phyloP scores from a whole-genome alignment of 2,888 invertebrate species.

The Acholoe squamosa region DNA sequence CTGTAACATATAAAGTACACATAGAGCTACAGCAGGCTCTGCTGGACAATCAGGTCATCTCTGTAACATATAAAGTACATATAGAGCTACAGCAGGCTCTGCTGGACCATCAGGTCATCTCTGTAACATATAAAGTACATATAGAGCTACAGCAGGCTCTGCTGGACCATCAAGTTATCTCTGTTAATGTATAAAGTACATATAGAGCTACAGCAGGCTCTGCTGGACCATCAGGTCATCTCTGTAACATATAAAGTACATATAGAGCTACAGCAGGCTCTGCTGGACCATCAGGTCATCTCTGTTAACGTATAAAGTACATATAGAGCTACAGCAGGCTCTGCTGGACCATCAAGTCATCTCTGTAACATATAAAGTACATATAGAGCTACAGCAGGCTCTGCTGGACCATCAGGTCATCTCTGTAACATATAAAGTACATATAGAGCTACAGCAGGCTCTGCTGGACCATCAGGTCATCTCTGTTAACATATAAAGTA shows the following conservation, averaged over 20 bases:
- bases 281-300: neutral
- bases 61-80: no score
- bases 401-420: neutral
- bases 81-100: conserved; percentile 43
- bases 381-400: neutral
- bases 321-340: conserved; percentile 41
- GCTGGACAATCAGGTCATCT: neutral
- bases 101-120: conserved; percentile 48
- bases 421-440: no score
- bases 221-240: conserved; percentile 49
- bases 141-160: neutral
- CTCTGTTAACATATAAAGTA: neutral
- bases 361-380: neutral
- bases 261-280: neutral
- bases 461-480: conserved; percentile 46
- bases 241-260: neutral
- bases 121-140: neutral
- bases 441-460: conserved; percentile 41
- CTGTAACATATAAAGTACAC: neutral
- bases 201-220: conserved; percentile 39
- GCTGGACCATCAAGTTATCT: neutral
- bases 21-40: neutral
- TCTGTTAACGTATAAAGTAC: no score
- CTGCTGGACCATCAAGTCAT: conserved; percentile 43
- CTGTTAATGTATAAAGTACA: no score